Base-by-base conservation (phyloP, 2,888 invertebrate genomes). In the Folsomia candida region DNA sequence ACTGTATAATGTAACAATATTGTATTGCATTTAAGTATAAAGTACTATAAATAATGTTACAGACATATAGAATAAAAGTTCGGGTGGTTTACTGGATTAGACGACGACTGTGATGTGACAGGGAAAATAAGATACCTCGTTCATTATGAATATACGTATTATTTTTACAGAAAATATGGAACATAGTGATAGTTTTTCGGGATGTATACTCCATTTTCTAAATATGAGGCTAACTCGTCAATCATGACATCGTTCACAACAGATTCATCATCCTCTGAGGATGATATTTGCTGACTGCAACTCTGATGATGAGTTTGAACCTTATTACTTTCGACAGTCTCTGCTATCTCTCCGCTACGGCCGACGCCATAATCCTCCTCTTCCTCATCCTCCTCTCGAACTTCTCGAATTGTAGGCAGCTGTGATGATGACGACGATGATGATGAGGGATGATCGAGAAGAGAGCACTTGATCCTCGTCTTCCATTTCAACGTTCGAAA, bases 141-240 rank as follows among this genome's bases (percentile, higher is more conserved):
- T n/a, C 20, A 54, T 6, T 20, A 54, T 54, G 6, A 54, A n/a
- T 54, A 20, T 4, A 14, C 6, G 6, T 54, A n/a, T 54, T 54
- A 54, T 6, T 54, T 20, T 54, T n/a, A n/a, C n/a, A n/a, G n/a
- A n/a, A n/a, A n/a, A n/a, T n/a, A n/a, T n/a, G n/a, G n/a, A n/a
- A n/a, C n/a, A n/a, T n/a, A n/a, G n/a, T n/a, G n/a, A n/a, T n/a
- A n/a, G n/a, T 97, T 96, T 85, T 94, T 94, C 78, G 96, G 96
- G 86, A 97, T 95, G 87, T 96, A 92, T 79, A 96, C 93, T 54
- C 54, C 54, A n/a, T 54, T 54, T 54, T 54, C 54, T 22, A 54
- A 54, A 54, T 54, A 54, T 14, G 54, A 54, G 22, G 54, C 54
- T 4, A 54, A n/a, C 54, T 54, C 54, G 54, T 54, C 54, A n/a